Percentiles rank a stretch among this genome's conserved stretches.
These are phyloP conservation scores for Ectemnius lituratus DNA, from an alignment of 2,888 invertebrate species.

Conservation along the genomic window DNA sequence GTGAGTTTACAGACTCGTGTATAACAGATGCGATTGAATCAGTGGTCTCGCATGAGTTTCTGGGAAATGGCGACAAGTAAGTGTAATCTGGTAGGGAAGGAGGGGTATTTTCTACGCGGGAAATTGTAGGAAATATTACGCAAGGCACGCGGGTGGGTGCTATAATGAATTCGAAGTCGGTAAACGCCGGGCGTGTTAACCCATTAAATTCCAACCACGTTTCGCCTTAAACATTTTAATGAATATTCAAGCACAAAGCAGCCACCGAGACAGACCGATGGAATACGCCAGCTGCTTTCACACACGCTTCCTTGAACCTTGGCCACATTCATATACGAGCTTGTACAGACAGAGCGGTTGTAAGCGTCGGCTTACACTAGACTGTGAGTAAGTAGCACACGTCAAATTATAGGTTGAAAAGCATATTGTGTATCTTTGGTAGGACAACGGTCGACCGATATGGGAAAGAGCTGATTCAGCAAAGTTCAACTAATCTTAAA, in stretches of 20 bases:
- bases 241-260: constrained; percentile 1
- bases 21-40: too few relatives aligned
- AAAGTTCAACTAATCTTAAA: constrained; percentile 4
- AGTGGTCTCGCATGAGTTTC: too few relatives aligned
- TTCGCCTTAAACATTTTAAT: constrained; percentile 4
- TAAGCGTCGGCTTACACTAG: neutral
- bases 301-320: too few relatives aligned
- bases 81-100: too few relatives aligned
- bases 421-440: neutral
- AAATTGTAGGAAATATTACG: too few relatives aligned
- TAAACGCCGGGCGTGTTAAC: neutral
- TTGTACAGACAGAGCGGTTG: too few relatives aligned
- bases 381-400: neutral
- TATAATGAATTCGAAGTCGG: constrained; percentile 4
- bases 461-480: neutral
- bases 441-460: neutral
- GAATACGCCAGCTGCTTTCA: too few relatives aligned
- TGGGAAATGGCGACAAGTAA: too few relatives aligned
- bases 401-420: neutral
- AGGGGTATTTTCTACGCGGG: too few relatives aligned
- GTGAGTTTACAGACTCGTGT: too few relatives aligned
- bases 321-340: too few relatives aligned
- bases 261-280: neutral
- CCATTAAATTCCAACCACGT: constrained; percentile 8
- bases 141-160: too few relatives aligned